Evolutionary conservation across 2,888 invertebrate genomes (phyloP).

Genomic region (Eulithis prunata): DNA sequence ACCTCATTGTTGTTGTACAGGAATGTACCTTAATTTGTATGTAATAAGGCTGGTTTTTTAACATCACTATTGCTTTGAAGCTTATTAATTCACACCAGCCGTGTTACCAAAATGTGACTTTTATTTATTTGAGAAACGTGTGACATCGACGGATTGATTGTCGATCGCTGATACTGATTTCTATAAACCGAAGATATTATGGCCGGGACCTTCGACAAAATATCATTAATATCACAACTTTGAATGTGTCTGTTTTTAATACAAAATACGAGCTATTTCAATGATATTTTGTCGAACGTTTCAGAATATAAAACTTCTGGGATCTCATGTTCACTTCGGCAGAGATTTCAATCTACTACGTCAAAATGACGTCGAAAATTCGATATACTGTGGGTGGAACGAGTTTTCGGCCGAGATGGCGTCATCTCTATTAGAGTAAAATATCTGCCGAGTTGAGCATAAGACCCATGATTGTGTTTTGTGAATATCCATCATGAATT

Average conservation of each 20-base stretch:
- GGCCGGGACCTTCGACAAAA: too few relatives aligned
- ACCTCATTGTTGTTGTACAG: slow-evolving; percentile 62
- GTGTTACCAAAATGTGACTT: slow-evolving; percentile 24
- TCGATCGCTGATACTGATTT: slow-evolving; percentile 7
- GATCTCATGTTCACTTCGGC: too few relatives aligned
- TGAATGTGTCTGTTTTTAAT: background rate
- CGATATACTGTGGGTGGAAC: too few relatives aligned
- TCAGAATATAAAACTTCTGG: background rate
- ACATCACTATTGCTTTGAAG: slow-evolving; percentile 31
- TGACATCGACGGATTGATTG: slow-evolving; percentile 11
- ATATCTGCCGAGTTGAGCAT: too few relatives aligned
- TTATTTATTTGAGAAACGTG: slow-evolving; percentile 1
- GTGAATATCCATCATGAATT: slow-evolving; percentile 7
- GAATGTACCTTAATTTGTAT: slow-evolving; percentile 36
- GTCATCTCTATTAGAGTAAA: too few relatives aligned
- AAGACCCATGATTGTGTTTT: background rate
- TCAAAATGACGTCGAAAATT: too few relatives aligned
- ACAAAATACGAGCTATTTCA: too few relatives aligned
- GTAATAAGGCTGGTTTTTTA: slow-evolving; percentile 40
- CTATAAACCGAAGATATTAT: background rate
- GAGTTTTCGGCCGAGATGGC: too few relatives aligned
- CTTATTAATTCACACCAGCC: slow-evolving; percentile 24
- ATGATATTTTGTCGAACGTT: background rate
- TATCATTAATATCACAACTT: background rate
- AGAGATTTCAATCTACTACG: too few relatives aligned